Base-by-base conservation (phyloP, 2,888 invertebrate genomes). In the Gortyna flavago region DNA sequence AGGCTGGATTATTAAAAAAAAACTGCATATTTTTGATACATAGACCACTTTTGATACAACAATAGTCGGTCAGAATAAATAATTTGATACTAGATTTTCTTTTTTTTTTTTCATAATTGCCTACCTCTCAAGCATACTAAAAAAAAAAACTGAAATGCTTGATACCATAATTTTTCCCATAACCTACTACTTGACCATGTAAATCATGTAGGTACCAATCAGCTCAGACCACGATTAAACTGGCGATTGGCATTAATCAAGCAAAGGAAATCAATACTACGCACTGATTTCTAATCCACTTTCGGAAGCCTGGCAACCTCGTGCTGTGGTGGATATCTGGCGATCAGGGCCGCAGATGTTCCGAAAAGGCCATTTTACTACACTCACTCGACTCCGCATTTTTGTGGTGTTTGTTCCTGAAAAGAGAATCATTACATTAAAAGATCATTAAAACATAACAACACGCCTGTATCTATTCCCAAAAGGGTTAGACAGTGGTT, bases 211-310 rank as follows among this genome's bases (percentile, higher is more conserved):
- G 25, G 5, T n/a, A 29, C 29, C 11, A 44, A 29, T 11, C 29
- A 44, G 32, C 35, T 57, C 48, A 44, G 21, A 51, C 38, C 21
- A 51, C 61, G 9, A 29, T 73, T 72, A 61, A 61, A 59, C 51
- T 21, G 54, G 1, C 32, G n/a, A 70, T 81, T 61, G 32, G 35
- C 29, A 61, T 38, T 13, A 72, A 79, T 72, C 69, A 76, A 35
- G 38, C 32, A 71, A 61, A 79, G 78, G 80, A 80, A 80, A 86
- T 77, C 25, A 68, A 75, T 32, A 68, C 59, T 62, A 87, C 90
- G 65, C 86, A 94, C 95, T 92, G 74, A 92, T 91, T 75, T 95
- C 94, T 62, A 92, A 77, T 54, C 91, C 92, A 41, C 89, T 85
- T 70, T 95, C 95, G 16, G 91, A 85, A 0, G 91, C 91, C 84